Percentiles rank a stretch among this genome's conserved stretches.
Evolutionary conservation across 1,140 invertebrate species (phyloP).

Genomic region (Anastrepha obliqua): DNA sequence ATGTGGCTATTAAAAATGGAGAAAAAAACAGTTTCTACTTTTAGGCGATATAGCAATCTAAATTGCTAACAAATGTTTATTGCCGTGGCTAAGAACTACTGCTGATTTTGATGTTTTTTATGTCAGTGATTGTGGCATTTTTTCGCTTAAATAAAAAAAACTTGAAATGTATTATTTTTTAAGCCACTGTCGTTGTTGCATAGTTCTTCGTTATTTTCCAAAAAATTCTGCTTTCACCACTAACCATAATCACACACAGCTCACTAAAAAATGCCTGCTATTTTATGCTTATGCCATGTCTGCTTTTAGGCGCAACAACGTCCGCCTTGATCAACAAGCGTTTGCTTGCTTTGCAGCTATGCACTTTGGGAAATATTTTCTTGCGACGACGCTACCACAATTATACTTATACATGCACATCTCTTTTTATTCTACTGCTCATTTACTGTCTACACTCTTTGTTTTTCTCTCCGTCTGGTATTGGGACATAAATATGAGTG

Average conservation of each 20-base stretch:
- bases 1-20: background rate
- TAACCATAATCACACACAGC: too few species aligned
- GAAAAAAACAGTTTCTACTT: background rate
- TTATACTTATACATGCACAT: background rate
- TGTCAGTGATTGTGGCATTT: background rate
- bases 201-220: too few species aligned
- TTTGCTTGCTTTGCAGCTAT: background rate
- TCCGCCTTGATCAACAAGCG: background rate
- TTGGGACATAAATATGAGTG: background rate
- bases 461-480: background rate
- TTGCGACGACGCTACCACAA: background rate
- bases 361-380: background rate
- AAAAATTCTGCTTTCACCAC: too few species aligned
- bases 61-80: slow-evolving; percentile 3
- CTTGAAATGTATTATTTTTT: too few species aligned
- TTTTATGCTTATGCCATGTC: background rate
- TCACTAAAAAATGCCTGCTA: too few species aligned
- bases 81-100: background rate
- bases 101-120: background rate
- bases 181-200: too few species aligned
- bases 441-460: background rate
- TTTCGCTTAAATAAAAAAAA: too few species aligned
- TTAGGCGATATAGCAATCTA: background rate
- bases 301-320: slow-evolving; percentile 12
- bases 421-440: background rate